These are phyloP conservation scores for Eubasilissa regina DNA, from an alignment of 1,140 invertebrate genomes.

Conservation along the genomic window DNA sequence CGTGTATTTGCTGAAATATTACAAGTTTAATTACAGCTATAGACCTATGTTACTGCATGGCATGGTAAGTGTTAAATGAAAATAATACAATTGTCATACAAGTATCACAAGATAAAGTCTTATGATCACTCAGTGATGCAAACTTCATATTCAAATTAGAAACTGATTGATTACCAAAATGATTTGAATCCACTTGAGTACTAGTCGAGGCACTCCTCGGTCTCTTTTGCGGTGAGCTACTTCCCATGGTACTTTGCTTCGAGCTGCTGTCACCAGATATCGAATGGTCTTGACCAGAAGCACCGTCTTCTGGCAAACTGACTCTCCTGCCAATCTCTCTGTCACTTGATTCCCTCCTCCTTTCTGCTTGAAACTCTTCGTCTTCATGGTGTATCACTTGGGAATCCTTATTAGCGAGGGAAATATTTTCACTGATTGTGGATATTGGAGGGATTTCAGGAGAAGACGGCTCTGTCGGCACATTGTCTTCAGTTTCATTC, in stretches of 20 bases:
- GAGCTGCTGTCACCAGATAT: conserved; percentile 61
- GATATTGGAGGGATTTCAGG: conserved; percentile 82
- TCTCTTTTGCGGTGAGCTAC: conserved; percentile 75
- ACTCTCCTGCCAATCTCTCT: conserved; percentile 74
- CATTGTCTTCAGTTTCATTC: conserved; percentile 66
- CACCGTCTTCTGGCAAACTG: conserved; percentile 76
- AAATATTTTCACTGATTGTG: conserved; percentile 79
- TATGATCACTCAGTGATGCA: too few species aligned
- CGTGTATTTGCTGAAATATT: too few species aligned
- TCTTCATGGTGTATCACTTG: conserved; percentile 62
- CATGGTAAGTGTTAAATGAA: too few species aligned
- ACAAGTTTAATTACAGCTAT: too few species aligned
- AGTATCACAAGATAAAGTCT: too few species aligned
- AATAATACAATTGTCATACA: too few species aligned
- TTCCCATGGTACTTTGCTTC: conserved; percentile 52
- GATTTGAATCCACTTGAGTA: conserved; percentile 85
- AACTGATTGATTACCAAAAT: conserved; percentile 77
- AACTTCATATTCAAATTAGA: too few species aligned
- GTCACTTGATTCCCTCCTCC: conserved; percentile 64
- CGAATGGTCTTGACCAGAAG: conserved; percentile 69
- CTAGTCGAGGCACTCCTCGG: conserved; percentile 84
- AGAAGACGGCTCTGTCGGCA: conserved; percentile 72
- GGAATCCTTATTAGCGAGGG: conserved; percentile 67
- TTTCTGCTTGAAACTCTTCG: conserved; percentile 62
- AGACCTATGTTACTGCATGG: too few species aligned